Base-by-base conservation (phyloP, 2,113 vertebrate genomes). In the Catharus bicknelli region DNA sequence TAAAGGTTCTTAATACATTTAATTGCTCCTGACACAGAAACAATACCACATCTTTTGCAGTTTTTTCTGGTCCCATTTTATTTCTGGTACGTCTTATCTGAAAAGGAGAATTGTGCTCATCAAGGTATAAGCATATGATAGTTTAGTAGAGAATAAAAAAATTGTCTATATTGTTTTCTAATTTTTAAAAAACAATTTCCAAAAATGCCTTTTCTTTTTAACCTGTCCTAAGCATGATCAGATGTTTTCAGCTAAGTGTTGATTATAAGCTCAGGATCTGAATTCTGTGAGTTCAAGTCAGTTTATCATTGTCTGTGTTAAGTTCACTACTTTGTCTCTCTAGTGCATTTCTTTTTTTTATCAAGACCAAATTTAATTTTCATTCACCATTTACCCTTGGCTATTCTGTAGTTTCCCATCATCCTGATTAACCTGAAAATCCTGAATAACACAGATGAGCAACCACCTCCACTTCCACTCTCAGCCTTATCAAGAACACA, bases 41-140 rank as follows among this genome's bases (percentile, higher is more conserved):
- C 3, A n/a, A 17, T 8, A 19, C 7, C 5, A 59, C 14, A 22
- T 25, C 2, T 64, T 50, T 42, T 11, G 9, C 0, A 2, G 4
- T 36, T 79, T 79, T 40, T 40, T 70, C 48, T 51, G 9, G 2
- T 14, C 9, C 23, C 13, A 22, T 90, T 90, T 85, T 64, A 43
- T 14, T 63, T 68, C 34, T 25, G 8, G 1, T 34, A 10, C 10
- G 26, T 34, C 12, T 86, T 58, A 74, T 5, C 18, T 64, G 48
- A 78, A 75, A 67, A 47, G 10, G 3, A 72, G 16, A 61, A 76
- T 45, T 42, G 7, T 55, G 13, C 2, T 88, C 2, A n/a, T 83
- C 10, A 19, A 51, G 4, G 11, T 57, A 43, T 4, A 57, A 30
- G 17, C 5, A 50, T 3, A 15, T 16, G 9, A 30, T 7, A 55